These are phyloP conservation scores for Girardia tigrina DNA, from an alignment of 2,888 invertebrate species.

Conservation along the genomic window DNA sequence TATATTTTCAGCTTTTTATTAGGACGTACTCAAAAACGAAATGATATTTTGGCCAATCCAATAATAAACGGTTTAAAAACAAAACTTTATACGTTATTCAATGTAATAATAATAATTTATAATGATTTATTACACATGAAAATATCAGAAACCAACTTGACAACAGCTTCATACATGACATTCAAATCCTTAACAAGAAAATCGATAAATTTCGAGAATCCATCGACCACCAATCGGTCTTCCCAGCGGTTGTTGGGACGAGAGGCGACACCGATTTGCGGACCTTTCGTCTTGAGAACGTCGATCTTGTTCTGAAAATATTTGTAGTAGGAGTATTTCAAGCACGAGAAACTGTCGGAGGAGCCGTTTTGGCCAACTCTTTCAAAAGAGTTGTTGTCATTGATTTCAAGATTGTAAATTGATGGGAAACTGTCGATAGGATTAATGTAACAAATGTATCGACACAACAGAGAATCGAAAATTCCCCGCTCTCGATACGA, in stretches of 20 bases:
- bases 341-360: neutral
- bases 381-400: neutral
- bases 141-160: neutral
- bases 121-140: neutral
- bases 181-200: slow-evolving; percentile 30
- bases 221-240: slow-evolving; percentile 33
- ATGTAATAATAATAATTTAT: no score
- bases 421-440: slow-evolving; percentile 28
- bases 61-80: no score
- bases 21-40: no score
- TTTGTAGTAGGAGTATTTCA: slow-evolving; percentile 6
- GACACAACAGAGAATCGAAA: slow-evolving; percentile 29
- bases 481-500: slow-evolving; percentile 17
- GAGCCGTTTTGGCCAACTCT: neutral
- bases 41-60: no score
- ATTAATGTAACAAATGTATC: slow-evolving; percentile 36
- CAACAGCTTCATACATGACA: neutral
- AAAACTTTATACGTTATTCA: no score
- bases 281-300: neutral
- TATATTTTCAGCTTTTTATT: no score
- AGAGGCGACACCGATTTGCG: slow-evolving; percentile 52
- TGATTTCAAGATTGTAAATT: neutral
- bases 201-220: slow-evolving; percentile 34
- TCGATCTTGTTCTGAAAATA: neutral
- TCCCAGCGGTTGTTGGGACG: slow-evolving; percentile 29